Conservation (phyloP, 1,140 invertebrate genomes). For the Sycobia sp. region DNA sequence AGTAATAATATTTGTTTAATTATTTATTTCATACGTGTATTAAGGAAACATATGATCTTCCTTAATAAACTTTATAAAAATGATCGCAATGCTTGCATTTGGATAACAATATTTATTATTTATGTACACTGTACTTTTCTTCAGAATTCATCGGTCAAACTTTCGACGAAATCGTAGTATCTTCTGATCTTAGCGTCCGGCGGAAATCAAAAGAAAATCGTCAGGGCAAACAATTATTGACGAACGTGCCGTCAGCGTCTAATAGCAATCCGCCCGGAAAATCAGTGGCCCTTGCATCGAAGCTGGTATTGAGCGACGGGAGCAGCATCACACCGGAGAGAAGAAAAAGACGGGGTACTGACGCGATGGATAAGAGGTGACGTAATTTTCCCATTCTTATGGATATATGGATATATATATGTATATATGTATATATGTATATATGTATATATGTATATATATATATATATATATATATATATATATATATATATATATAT, state of each 20-base stretch:
- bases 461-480: too few relatives aligned
- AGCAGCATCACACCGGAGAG: slow-evolving; percentile 49
- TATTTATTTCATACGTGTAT: too few relatives aligned
- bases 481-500: too few relatives aligned
- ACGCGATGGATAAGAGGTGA: slow-evolving; percentile 44
- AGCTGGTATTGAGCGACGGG: slow-evolving; percentile 53
- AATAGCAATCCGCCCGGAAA: slow-evolving; percentile 53
- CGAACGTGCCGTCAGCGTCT: slow-evolving; percentile 55
- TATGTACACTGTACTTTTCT: too few relatives aligned
- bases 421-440: not conserved
- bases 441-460: too few relatives aligned
- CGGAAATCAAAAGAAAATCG: slow-evolving; percentile 60
- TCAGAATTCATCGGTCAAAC: slow-evolving; percentile 51
- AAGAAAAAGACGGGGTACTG: slow-evolving; percentile 48
- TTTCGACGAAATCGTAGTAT: slow-evolving; percentile 59
- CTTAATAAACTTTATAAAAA: too few relatives aligned
- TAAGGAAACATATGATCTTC: too few relatives aligned
- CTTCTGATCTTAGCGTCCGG: slow-evolving; percentile 56
- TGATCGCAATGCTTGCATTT: too few relatives aligned
- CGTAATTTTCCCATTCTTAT: not conserved
- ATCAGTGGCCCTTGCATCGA: slow-evolving; percentile 51
- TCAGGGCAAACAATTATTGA: slow-evolving; percentile 56
- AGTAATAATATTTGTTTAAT: too few relatives aligned
- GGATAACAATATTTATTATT: too few relatives aligned
- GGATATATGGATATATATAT: too few relatives aligned